Conservation (phyloP, 1,140 invertebrate species). For the Vanessa atalanta region DNA sequence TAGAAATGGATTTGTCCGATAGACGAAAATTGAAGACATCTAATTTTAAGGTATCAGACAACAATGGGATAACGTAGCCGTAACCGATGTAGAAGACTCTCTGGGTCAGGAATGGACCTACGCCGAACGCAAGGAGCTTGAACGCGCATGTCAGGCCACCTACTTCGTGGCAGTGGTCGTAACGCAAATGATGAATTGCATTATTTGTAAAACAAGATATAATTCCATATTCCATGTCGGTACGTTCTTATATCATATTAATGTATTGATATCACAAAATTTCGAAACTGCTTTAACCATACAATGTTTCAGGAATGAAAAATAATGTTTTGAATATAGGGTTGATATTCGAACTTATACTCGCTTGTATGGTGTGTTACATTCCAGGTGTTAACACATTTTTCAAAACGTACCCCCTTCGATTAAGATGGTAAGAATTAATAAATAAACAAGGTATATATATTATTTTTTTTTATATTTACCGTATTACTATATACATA, state of each 20-base stretch:
- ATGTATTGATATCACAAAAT: neutral
- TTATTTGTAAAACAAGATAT: constrained; percentile 89
- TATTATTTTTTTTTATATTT: too few species aligned
- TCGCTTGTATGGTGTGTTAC: constrained; percentile 62
- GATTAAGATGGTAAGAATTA: constrained; percentile 53
- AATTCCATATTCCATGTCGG: constrained; percentile 86
- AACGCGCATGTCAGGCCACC: constrained; percentile 88
- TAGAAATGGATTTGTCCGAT: neutral
- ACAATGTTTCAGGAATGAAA: constrained; percentile 62
- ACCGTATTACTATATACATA: too few species aligned
- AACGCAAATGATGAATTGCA: constrained; percentile 89
- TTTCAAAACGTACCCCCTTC: constrained; percentile 63
- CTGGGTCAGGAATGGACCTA: constrained; percentile 90
- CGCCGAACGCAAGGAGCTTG: constrained; percentile 85
- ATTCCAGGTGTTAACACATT: constrained; percentile 62
- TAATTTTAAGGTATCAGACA: constrained; percentile 56
- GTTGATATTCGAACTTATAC: constrained; percentile 57
- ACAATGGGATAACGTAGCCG: constrained; percentile 87
- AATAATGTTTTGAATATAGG: constrained; percentile 67
- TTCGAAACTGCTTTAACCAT: neutral
- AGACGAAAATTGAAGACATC: neutral
- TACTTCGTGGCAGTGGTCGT: constrained; percentile 91
- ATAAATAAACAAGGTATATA: too few species aligned
- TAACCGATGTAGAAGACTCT: constrained; percentile 90
- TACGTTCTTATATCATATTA: constrained; percentile 37